These are phyloP conservation scores for Protaetia brevitarsis DNA, from an alignment of 1,140 invertebrate species.

Conservation along the genomic window DNA sequence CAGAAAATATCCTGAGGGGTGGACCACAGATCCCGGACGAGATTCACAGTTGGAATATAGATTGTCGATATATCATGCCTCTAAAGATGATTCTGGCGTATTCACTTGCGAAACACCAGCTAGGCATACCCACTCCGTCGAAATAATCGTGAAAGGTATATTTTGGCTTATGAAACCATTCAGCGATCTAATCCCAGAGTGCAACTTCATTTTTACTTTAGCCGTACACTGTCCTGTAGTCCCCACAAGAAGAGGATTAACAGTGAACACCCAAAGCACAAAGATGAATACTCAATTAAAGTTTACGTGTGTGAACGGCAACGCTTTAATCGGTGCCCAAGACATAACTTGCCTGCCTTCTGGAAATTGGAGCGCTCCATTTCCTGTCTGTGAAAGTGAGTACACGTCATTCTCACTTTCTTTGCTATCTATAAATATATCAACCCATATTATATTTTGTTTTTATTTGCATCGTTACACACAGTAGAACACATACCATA, in stretches of 20 bases:
- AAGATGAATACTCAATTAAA: conserved; percentile 70
- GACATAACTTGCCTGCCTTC: conserved; percentile 72
- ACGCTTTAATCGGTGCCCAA: conserved; percentile 70
- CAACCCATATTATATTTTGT: no score
- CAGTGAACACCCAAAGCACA: conserved; percentile 65
- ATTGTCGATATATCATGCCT: conserved; percentile 74
- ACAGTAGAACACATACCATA: no score
- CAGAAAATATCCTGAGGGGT: conserved; percentile 75
- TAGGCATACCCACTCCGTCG: conserved; percentile 72
- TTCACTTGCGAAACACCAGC: conserved; percentile 81
- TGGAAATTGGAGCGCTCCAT: conserved; percentile 77
- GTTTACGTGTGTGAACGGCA: conserved; percentile 80
- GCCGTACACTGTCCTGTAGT: conserved; percentile 73
- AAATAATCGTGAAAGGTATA: conserved; percentile 72
- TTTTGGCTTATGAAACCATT: no score
- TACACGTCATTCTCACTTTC: no score
- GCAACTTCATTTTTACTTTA: conserved; percentile 37
- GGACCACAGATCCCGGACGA: conserved; percentile 75
- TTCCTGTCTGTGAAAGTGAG: conserved; percentile 78
- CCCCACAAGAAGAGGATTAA: conserved; percentile 65
- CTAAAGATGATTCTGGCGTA: conserved; percentile 73
- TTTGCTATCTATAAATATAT: no score
- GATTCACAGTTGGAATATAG: conserved; percentile 78
- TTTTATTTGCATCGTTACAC: no score
- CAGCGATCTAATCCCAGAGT: neutral